A percentile compares a stretch with the other conserved stretches of the same genome.
These are phyloP conservation scores for Chionomys nivalis DNA, from an alignment of 2,113 vertebrate genomes.

Conservation along the genomic window DNA sequence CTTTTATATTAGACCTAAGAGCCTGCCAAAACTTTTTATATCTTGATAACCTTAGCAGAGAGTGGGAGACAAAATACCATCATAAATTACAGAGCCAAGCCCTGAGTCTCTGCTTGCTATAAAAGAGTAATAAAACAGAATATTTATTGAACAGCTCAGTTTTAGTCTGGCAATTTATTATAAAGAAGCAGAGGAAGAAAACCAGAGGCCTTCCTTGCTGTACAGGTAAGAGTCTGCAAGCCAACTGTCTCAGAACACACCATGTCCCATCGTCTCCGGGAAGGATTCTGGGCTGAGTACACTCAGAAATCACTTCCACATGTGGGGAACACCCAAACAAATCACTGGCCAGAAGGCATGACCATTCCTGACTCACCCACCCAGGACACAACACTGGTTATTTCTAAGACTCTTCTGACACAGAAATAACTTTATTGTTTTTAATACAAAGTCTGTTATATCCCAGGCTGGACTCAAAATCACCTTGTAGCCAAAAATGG, in stretches of 20 bases:
- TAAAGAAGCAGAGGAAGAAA: slow-evolving; percentile 42
- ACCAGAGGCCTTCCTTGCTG: not conserved
- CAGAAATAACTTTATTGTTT: not conserved
- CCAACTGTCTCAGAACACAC: not conserved
- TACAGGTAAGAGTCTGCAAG: not conserved
- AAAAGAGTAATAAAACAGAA: slow-evolving; percentile 62
- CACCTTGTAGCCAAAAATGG: not conserved
- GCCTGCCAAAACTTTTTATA: slow-evolving; percentile 60
- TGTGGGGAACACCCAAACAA: slow-evolving; percentile 41
- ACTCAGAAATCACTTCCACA: slow-evolving; percentile 21
- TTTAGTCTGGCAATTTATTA: slow-evolving; percentile 68
- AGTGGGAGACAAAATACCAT: slow-evolving; percentile 37
- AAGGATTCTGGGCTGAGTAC: not conserved
- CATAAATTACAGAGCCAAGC: slow-evolving; percentile 69
- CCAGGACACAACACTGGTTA: not conserved
- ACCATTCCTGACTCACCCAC: slow-evolving; percentile 39
- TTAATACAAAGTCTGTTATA: not conserved
- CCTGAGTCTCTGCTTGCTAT: slow-evolving; percentile 55
- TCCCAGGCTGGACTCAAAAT: not conserved
- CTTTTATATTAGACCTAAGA: slow-evolving; percentile 46
- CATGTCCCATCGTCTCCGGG: not conserved
- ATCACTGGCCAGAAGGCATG: slow-evolving; percentile 22
- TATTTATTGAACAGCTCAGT: slow-evolving; percentile 71
- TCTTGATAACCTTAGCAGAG: slow-evolving; percentile 67
- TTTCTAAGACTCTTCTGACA: not conserved